Percentiles rank a stretch among this genome's conserved stretches.
Conservation (phyloP, 2,888 invertebrate species). For the Acanthosepion esculentum region DNA sequence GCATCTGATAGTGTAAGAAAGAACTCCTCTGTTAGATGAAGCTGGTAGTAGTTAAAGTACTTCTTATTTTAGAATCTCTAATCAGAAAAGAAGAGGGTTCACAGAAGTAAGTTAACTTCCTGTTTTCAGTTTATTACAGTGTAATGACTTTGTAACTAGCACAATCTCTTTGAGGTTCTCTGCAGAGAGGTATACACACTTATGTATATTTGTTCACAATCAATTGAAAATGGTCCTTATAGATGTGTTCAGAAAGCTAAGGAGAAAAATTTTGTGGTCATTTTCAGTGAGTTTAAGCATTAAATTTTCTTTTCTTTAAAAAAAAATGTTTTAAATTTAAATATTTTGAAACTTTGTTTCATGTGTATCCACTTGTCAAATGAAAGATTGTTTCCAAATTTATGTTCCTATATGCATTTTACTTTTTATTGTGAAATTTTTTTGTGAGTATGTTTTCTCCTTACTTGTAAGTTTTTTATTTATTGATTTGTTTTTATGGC, state of each 20-base stretch:
- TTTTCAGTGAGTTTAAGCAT: not conserved
- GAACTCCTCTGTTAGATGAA: not conserved
- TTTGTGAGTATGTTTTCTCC: no score
- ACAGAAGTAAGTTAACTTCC: slow-evolving; percentile 13
- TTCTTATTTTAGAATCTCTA: not conserved
- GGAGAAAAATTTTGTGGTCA: not conserved
- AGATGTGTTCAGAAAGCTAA: not conserved
- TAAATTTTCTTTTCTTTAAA: not conserved
- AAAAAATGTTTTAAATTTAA: not conserved
- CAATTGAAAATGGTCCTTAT: not conserved
- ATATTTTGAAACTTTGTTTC: not conserved
- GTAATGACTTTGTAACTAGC: not conserved
- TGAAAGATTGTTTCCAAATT: not conserved
- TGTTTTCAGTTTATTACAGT: slow-evolving; percentile 16
- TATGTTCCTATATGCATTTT: not conserved
- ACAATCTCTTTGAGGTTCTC: not conserved
- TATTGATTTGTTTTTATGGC: no score
- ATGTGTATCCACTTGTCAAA: not conserved
- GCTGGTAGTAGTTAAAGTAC: not conserved
- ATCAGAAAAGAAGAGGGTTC: slow-evolving; percentile 14
- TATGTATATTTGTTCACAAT: not conserved
- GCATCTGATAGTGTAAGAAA: not conserved
- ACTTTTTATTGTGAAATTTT: not conserved
- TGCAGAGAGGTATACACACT: not conserved
- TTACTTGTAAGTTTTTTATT: no score